Conservation (phyloP, 2,797 vertebrate species). For the Graptemys geographica region DNA sequence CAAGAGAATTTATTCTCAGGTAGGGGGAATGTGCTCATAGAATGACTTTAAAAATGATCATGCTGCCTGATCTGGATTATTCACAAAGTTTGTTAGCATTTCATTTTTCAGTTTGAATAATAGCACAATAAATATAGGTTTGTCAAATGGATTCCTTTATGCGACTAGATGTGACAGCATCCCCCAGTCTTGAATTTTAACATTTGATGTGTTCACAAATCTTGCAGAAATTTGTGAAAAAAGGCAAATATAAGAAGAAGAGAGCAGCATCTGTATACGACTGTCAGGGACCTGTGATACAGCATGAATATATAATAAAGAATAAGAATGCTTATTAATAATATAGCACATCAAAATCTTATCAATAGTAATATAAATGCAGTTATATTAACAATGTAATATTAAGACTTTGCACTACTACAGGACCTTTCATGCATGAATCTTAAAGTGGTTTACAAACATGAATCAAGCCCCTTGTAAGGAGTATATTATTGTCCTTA, state of each 20-base stretch:
- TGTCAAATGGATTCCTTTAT: constrained; percentile 62
- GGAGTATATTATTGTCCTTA: rapidly evolving
- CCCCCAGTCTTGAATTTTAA: constrained; percentile 53
- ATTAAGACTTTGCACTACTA: background rate
- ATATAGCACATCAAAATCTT: constrained; percentile 62
- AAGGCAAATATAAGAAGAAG: constrained; percentile 33
- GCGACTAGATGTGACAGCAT: constrained; percentile 51
- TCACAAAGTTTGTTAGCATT: constrained; percentile 75
- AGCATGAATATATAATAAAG: background rate
- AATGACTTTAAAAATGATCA: constrained; percentile 72
- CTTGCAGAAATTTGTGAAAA: constrained; percentile 52
- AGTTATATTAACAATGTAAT: background rate
- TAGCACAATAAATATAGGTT: constrained; percentile 72
- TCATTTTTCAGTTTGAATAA: constrained; percentile 70
- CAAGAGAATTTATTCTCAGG: constrained; percentile 75
- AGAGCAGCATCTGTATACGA: constrained; percentile 7
- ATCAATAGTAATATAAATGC: background rate
- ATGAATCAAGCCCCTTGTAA: background rate
- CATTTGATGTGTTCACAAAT: constrained; percentile 33
- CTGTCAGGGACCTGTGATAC: constrained; percentile 1
- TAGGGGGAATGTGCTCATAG: constrained; percentile 56
- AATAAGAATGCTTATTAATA: constrained; percentile 12
- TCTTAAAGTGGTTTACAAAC: background rate
- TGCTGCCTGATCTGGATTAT: constrained; percentile 65
- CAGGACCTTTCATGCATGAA: background rate